phyloP scores from a whole-genome alignment of 2,888 invertebrate species.

The Heliconius ethilla region DNA sequence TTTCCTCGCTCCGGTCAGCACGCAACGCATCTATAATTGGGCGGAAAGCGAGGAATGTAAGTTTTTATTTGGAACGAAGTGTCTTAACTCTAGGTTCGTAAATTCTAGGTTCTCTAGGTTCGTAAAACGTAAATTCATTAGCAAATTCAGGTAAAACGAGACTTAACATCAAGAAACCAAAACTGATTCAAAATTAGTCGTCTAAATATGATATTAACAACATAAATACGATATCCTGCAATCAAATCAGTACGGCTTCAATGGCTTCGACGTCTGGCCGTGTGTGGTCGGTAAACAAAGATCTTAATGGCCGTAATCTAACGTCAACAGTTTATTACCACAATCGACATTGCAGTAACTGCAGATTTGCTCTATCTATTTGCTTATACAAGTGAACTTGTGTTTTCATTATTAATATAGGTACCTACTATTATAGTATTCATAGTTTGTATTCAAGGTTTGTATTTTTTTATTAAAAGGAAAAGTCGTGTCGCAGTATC shows the following conservation, averaged over 20 bases:
- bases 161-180: conserved; percentile 31
- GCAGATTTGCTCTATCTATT: conserved; percentile 59
- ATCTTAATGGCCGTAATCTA: conserved; percentile 73
- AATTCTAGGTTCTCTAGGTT: too few relatives aligned
- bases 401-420: neutral
- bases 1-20: too few relatives aligned
- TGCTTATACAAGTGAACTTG: conserved; percentile 52
- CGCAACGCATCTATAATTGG: too few relatives aligned
- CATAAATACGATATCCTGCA: conserved; percentile 77
- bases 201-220: conserved; percentile 69
- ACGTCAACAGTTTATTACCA: conserved; percentile 76
- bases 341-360: conserved; percentile 73
- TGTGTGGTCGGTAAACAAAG: conserved; percentile 80
- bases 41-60: too few relatives aligned
- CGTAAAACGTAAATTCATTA: neutral
- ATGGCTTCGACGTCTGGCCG: conserved; percentile 63
- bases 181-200: conserved; percentile 39
- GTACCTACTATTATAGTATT: neutral
- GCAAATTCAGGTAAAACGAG: neutral
- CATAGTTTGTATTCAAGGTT: too few relatives aligned
- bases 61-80: too few relatives aligned
- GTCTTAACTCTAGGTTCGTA: too few relatives aligned
- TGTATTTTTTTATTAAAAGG: too few relatives aligned
- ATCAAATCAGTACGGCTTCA: conserved; percentile 74
- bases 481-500: too few relatives aligned